Evolutionary conservation across 2,888 invertebrate species (phyloP), one percentile per base, ranked within the genome.

Genomic region (Cryptocephalus primarius): DNA sequence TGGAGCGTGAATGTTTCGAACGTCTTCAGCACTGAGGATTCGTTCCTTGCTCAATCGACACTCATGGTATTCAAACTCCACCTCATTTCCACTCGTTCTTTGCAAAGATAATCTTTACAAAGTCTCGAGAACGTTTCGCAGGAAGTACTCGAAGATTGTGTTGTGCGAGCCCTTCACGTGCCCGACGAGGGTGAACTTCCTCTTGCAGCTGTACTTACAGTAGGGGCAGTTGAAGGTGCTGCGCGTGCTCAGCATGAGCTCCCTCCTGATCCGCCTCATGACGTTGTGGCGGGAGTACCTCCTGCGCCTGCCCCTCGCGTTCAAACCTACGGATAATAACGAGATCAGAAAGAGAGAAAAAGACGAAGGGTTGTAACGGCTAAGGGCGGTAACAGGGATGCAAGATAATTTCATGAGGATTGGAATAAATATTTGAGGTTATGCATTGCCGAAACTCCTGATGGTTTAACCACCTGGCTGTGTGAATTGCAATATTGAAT

Each of bases 121-220:
- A 36, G 36, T 36, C 12, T 36, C 12, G 12, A 11, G 12, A 9
- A 52, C 48, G 33, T 52, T 48, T 12, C 45, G 46, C 31, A 52
- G 38, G 12, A 52, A 52, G 40, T 52, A 46, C n/a, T 49, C 45
- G 12, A 45, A 48, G 34, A 47, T 43, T 22, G 49, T 52, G n/a
- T 49, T 49, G 40, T 52, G 52, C 11, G 50, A 52, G 9, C 48
- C 48, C 38, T 48, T 52, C 8, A 52, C 52, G 22, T 52, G 52
- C n/a, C 49, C 49, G n/a, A 52, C 52, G 33, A 52, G 40, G 0
- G 49, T 52, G 39, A 52, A 52, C 33, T 48, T 49, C 14, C 52
- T 45, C 38, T 52, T 52, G 40, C 52, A 52, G 31, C 46, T 47
- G 32, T 52, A 52, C 41, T 52, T 52, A 47, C 52, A 52, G 32